Evolutionary conservation across 2,797 vertebrate genomes (phyloP).

Genomic region (Takifugu ocellatus): DNA sequence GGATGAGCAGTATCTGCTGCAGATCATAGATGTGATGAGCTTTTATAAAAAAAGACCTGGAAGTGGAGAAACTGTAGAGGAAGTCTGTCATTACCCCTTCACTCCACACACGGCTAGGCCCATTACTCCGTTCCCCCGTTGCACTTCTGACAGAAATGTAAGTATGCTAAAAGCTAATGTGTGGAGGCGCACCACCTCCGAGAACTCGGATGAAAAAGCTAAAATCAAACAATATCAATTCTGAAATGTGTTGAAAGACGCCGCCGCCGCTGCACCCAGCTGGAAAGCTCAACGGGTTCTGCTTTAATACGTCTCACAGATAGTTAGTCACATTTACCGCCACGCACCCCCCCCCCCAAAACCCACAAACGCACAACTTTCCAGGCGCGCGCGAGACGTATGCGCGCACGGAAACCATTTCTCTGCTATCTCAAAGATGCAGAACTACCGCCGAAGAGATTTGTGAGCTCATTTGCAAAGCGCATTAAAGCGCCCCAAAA

Average conservation of each 20-base stretch:
- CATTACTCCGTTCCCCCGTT: conserved; percentile 61
- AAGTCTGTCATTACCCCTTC: conserved; percentile 52
- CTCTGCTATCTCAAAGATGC: conserved; percentile 49
- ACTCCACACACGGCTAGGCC: conserved; percentile 40
- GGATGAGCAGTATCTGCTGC: conserved; percentile 20
- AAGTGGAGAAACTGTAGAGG: conserved; percentile 43
- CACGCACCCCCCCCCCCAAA: not conserved
- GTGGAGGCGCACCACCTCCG: conserved; percentile 27
- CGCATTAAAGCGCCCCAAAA: conserved; percentile 66
- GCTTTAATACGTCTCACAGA: conserved; percentile 39
- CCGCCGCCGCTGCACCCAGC: conserved; percentile 24
- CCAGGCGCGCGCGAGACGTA: conserved; percentile 16
- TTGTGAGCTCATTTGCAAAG: conserved; percentile 74
- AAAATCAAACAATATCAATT: conserved; percentile 46
- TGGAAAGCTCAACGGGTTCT: conserved; percentile 31
- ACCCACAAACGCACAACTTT: not conserved
- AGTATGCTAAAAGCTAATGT: conserved; percentile 58
- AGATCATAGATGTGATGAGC: conserved; percentile 50
- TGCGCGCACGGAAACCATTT: conserved; percentile 31
- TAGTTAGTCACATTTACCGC: conserved; percentile 30
- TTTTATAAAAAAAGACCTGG: conserved; percentile 47
- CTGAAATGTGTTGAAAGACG: conserved; percentile 45
- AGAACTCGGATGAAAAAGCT: conserved; percentile 37
- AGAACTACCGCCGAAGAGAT: conserved; percentile 62
- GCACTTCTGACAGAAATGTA: conserved; percentile 52